Evolutionary conservation across 30 jellyfish, hydroid and myxozoan genomes (phyloP), one percentile per base, ranked within the genome.

Genomic region (Aurelia sp.): DNA sequence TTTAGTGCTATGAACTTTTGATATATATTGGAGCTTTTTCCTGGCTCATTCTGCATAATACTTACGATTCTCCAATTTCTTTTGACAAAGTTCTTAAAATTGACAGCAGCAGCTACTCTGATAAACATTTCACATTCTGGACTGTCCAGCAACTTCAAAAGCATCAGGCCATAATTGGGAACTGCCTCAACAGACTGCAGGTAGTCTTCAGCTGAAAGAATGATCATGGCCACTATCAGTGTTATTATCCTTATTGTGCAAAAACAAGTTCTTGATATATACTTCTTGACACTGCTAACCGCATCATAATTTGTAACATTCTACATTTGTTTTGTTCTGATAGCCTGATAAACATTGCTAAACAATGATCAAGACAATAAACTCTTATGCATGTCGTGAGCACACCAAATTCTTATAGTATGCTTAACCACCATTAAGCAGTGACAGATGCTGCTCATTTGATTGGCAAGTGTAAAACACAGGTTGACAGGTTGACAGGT

Each of bases 61-160:
- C 97, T 73, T 77, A 92, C 98, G 47, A 85, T 81, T 87, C 98
- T 88, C 98, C 98, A 92, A 83, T 76, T 92, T 74, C 97, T 82
- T 80, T 92, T 92, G 35, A 87, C 91, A 81, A 71, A 87, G 79
- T 92, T 92, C 65, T 92, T 92, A 73, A 92, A 92, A 64, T 91
- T 87, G 35, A 92, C 91, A 6, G 98, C 96, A 21, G 98, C 97
- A 16, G 98, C 98, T 13, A 80, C 79, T 38, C 98, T 31, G 66
- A 92, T 72, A 30, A 84, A 78, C 88, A 76, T 86, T 35, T 83
- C 90, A 22, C 91, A 75, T 51, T 81, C 87, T 18, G 80, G 92
- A 52, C 93, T 92, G 83, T 88, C 90, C 58, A 92, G 58, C 72
- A 92, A 73, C 47, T 66, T 75, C 58, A 92, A 55, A 13, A 92